Evolutionary conservation across 2,113 vertebrate genomes (phyloP), one percentile per base, ranked within the genome.

Genomic region (Agapornis roseicollis): DNA sequence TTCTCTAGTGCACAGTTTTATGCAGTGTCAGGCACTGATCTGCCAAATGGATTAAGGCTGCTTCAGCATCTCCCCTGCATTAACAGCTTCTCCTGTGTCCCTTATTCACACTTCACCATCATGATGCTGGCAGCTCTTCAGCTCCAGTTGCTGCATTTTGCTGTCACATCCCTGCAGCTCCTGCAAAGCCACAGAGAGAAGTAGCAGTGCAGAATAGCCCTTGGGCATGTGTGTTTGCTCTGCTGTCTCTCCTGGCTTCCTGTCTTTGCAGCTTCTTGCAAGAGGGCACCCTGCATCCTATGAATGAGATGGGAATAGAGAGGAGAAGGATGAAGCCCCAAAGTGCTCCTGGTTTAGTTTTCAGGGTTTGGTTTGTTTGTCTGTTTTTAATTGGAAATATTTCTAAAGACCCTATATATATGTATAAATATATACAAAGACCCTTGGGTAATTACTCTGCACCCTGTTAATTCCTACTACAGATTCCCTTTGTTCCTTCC

Each of bases 141-240:
- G 84, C 60, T 89, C 50, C 46, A 29, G 35, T n/a, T 85, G 55
- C 29, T 94, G 81, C 37, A 15, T 89, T 85, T 80, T 69, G 35
- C 41, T 84, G 60, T 63, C 63, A 13, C 2, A 0, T 29, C 78
- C 8, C 68, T 80, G 80, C 84, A 90, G 58, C 39, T 86, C 71
- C 64, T 77, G 41, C 42, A 68, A 47, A 89, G 13, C 46, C 44
- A 7, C 13, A 1, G 61, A 35, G 39, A 49, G 78, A 68, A 35
- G 20, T 23, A 73, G 41, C 39, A 11, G 4, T 17, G 37, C 41
- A 60, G 2, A 1, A 0, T 0, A 13, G 73, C 19, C 41, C n/a
- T 19, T 39, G 46, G 56, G 70, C n/a, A 37, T 0, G 6, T 35
- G 17, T 29, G 15, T 35, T 58, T 86, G 60, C 37, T 76, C 23